A percentile compares a stretch with the other conserved stretches of the same genome.
These are phyloP conservation scores for Musca domestica DNA, from an alignment of 1,140 invertebrate genomes.

Conservation along the genomic window DNA sequence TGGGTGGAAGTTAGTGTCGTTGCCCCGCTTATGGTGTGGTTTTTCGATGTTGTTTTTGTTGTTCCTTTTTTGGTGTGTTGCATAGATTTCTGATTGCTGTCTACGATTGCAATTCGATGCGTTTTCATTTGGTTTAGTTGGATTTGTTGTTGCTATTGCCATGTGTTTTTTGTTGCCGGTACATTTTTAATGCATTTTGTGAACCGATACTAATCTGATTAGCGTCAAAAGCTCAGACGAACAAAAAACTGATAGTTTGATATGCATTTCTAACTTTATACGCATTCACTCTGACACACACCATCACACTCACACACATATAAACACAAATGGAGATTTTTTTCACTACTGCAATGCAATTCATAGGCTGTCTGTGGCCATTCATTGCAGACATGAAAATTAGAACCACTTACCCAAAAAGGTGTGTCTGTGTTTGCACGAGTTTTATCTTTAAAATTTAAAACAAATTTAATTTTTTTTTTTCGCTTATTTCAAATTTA, in stretches of 20 bases:
- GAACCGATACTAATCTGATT: slow-evolving; percentile 54
- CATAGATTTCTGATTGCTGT: background rate
- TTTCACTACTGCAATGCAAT: no score
- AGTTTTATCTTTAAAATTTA: no score
- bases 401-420: no score
- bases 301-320: slow-evolving; percentile 31
- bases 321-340: slow-evolving; percentile 26
- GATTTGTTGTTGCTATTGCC: no score
- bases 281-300: slow-evolving; percentile 25
- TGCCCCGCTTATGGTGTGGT: background rate
- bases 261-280: slow-evolving; percentile 29
- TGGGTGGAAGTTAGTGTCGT: slow-evolving; percentile 4
- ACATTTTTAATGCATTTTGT: slow-evolving; percentile 24
- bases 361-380: no score
- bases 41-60: slow-evolving; percentile 9
- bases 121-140: slow-evolving; percentile 15
- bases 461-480: no score
- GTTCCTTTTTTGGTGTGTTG: no score
- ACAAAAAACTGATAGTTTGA: slow-evolving; percentile 22
- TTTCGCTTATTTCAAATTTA: no score
- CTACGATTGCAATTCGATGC: slow-evolving; percentile 47
- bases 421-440: no score
- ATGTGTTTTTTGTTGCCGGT: slow-evolving; percentile 3
- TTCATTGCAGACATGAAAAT: no score
- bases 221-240: slow-evolving; percentile 43